These are phyloP conservation scores for Sebastes jordani DNA, from an alignment of 2,797 vertebrate species.

Conservation along the genomic window DNA sequence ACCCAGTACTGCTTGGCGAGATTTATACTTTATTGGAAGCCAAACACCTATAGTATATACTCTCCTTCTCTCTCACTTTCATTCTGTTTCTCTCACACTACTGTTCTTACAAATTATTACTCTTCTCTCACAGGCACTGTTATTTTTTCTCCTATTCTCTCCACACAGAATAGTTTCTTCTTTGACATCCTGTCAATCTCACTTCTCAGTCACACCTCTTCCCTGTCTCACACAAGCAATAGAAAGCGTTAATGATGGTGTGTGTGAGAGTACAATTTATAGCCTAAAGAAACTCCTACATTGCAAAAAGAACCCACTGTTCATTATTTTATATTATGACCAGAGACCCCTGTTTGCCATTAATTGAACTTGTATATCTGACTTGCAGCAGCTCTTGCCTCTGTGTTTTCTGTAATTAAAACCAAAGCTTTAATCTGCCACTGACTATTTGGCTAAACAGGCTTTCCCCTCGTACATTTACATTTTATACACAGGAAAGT, in stretches of 20 bases:
- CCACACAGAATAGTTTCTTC: neutral
- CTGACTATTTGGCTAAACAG: neutral
- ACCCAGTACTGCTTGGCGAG: too few species aligned
- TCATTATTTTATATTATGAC: neutral
- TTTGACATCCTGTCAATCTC: neutral
- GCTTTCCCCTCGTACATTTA: neutral
- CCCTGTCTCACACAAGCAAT: neutral
- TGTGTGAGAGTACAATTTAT: neutral
- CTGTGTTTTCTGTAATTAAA: conserved; percentile 16
- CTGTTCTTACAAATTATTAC: neutral
- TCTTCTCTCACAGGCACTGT: neutral
- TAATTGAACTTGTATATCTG: neutral
- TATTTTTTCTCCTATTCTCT: neutral
- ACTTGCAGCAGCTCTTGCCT: neutral
- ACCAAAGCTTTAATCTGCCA: conserved; percentile 2
- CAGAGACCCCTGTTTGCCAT: conserved; percentile 3
- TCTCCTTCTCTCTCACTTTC: neutral
- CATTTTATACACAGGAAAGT: neutral
- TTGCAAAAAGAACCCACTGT: neutral
- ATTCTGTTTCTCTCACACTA: neutral
- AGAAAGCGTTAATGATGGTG: neutral
- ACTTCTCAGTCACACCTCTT: neutral
- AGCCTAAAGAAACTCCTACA: neutral
- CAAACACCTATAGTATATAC: too few species aligned
- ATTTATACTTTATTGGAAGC: too few species aligned